Base-by-base conservation (phyloP, 2,888 invertebrate species). In the Phlogophora meticulosa region DNA sequence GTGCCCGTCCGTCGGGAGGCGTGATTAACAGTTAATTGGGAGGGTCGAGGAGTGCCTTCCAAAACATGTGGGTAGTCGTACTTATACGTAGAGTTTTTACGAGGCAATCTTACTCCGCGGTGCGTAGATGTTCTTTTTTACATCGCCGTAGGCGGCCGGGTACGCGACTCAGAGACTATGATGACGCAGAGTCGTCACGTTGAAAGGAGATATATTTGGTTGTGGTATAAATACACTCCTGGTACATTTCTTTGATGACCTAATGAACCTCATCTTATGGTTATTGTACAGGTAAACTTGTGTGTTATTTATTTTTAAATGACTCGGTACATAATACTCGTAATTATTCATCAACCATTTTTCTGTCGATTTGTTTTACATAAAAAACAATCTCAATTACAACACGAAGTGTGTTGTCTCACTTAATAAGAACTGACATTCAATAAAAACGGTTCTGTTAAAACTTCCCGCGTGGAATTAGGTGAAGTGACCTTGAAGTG, bases 41-140 rank as follows among this genome's bases (percentile, higher is more conserved):
- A 83, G 87, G 85, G 81, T 82, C 77, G 76, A 74, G 67, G 80
- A 81, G 79, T 78, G 78, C 80, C 80, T 78, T 81, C 72, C 68
- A 64, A 71, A 74, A 78, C 80, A 75, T 63, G 72, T 71, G 67
- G 71, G 74, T 76, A 76, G 70, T 65, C 72, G 73, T 81, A 81
- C 78, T 75, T 80, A 81, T 86, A 85, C 80, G 84, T 82, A 83
- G 86, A 85, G 85, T 89, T 92, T 92, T 93, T 92, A 93, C 91
- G 91, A 92, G 90, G 90, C 90, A 92, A 93, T 93, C 93, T 93
- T 93, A 89, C 89, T 85, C 89, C 90, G 89, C 84, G 78, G 80
- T 91, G 90, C 92, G 90, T 90, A 90, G 87, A 86, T 88, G 90
- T 89, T 90, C 92, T 92, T 93, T 91, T 92, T 93, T 91, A 90